Evolutionary conservation across 2,888 invertebrate genomes (phyloP).

Genomic region (Andrena bucephala): DNA sequence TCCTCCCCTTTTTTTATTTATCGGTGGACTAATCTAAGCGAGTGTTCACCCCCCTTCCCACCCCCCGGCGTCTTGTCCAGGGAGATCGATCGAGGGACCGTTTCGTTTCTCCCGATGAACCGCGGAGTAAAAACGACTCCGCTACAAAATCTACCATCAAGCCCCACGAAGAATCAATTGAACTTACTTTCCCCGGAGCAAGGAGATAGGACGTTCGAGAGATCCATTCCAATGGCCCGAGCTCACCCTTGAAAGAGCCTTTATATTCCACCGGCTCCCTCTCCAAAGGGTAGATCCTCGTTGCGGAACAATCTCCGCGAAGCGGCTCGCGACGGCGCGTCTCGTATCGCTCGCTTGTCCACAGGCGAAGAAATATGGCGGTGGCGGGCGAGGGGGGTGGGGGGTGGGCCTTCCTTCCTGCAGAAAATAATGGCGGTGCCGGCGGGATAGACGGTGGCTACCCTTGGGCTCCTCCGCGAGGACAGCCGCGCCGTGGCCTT

Average conservation of each 20-base stretch:
- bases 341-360: constrained; percentile 5
- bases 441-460: constrained; percentile 13
- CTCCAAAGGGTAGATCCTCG: constrained; percentile 14
- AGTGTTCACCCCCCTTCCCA: background rate
- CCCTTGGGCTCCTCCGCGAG: background rate
- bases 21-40: constrained; percentile 32
- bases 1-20: constrained; percentile 17
- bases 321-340: constrained; percentile 2
- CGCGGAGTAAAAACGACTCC: background rate
- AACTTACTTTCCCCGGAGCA: background rate
- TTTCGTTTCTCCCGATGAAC: background rate
- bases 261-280: background rate
- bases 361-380: constrained; percentile 30
- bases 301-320: constrained; percentile 21
- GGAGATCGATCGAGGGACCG: background rate
- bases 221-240: background rate
- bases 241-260: background rate
- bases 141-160: too few species aligned
- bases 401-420: constrained; percentile 21
- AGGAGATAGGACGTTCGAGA: background rate
- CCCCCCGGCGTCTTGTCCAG: background rate
- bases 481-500: constrained; percentile 27
- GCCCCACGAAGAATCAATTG: too few species aligned
- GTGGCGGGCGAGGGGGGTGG: background rate
- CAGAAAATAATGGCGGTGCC: constrained; percentile 48